Base-by-base conservation (phyloP, 2,113 vertebrate genomes). In the Erythrolamprus reginae region DNA sequence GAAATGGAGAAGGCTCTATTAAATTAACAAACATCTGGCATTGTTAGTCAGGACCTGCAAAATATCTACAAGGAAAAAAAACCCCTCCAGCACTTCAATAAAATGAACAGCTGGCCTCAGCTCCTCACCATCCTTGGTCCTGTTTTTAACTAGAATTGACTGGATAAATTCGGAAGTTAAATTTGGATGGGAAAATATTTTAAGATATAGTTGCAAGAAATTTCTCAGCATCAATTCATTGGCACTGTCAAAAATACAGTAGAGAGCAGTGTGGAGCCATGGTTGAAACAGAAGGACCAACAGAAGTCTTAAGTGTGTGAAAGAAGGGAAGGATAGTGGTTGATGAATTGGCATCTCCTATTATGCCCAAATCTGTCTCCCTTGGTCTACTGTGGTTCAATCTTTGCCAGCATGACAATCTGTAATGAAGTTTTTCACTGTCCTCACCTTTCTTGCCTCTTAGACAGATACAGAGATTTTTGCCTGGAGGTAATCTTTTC, bases 231-330 rank as follows among this genome's bases (percentile, higher is more conserved):
- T 38, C 82, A 0, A 86, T 3, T 0, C 3, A 9, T 33, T 9
- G 17, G 91, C 88, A 52, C 89, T 93, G 86, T 26, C 82, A 93
- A 92, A 53, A 93, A 96, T 93, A 90, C 96, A 96, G 96, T 88
- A 97, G 97, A 90, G 97, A 97, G 97, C 97, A 97, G 96, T 96
- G 95, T 94, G 96, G 97, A 97, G 97, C 96, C 3, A 87, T 10
- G 95, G 93, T 95, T 96, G 95, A 93, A 95, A 91, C 24, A 55
- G 58, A 90, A 92, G 77, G 61, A 84, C 84, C 52, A 77, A 24
- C 61, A 92, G 24, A 28, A 55, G 48, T 15, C 10, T 61, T 87
- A 51, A 52, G 82, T 82, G 91, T 56, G 45, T 89, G 83, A 93
- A 90, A 86, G 91, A 91, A 53, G 61, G 61, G 38, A 93, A 93